phyloP scores from a whole-genome alignment of 1,140 invertebrate species.

The Leptinotarsa defecta region DNA sequence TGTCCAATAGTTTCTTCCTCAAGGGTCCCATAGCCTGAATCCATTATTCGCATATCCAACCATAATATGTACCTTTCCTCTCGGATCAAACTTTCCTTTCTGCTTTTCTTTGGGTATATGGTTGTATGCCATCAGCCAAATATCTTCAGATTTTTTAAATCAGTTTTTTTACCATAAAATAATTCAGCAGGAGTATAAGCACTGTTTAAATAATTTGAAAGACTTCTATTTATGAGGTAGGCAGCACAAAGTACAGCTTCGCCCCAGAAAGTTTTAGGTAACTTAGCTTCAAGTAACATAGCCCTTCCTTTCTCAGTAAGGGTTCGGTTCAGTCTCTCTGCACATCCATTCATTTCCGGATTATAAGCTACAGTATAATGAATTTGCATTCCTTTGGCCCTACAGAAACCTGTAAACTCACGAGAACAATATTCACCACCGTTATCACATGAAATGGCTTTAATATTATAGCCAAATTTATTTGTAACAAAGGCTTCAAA shows the following conservation, averaged over 20 bases:
- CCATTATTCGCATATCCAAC: neutral
- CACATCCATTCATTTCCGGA: constrained; percentile 10
- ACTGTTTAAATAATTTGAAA: constrained; percentile 34
- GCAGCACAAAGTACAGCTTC: constrained; percentile 30
- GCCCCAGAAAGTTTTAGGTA: constrained; percentile 33
- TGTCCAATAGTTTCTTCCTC: neutral
- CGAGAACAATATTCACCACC: neutral
- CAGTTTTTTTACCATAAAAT: constrained; percentile 38
- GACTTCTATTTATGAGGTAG: constrained; percentile 52
- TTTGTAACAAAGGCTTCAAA: neutral
- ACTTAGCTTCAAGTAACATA: constrained; percentile 18
- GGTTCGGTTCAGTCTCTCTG: constrained; percentile 16
- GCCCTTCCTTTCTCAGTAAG: constrained; percentile 14
- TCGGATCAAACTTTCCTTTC: constrained; percentile 43
- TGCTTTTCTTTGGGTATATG: constrained; percentile 45
- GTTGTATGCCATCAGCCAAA: constrained; percentile 40
- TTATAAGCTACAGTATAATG: constrained; percentile 13
- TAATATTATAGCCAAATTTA: neutral
- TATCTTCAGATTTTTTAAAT: constrained; percentile 30
- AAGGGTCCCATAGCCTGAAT: neutral
- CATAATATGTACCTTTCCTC: constrained; percentile 25
- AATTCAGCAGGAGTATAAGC: constrained; percentile 50
- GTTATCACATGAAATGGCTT: neutral
- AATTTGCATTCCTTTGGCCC: neutral
- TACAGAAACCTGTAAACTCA: neutral